Percentiles rank a stretch among this genome's conserved stretches.
These are phyloP conservation scores for Anagyrus pseudococci DNA, from an alignment of 2,888 invertebrate genomes.

Conservation along the genomic window DNA sequence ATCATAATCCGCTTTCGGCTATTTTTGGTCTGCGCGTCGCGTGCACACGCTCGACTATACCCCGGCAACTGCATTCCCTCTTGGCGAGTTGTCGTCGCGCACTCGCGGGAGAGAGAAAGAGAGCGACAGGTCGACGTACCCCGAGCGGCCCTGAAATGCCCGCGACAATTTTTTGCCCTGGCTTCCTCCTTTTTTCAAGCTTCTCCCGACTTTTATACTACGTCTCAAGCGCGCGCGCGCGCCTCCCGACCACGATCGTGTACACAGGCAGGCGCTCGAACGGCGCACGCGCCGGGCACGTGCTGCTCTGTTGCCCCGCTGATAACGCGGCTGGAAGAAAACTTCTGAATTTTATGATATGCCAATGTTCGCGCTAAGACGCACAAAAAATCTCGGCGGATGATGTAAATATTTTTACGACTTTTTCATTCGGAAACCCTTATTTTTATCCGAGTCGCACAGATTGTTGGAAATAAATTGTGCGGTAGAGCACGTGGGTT, in stretches of 20 bases:
- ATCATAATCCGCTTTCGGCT: background rate
- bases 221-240: background rate
- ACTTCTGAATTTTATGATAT: background rate
- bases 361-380: background rate
- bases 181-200: background rate
- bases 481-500: background rate
- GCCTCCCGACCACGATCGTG: background rate
- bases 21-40: background rate
- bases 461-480: no score
- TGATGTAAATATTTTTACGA: no score
- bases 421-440: no score
- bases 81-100: background rate
- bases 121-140: constrained; percentile 10
- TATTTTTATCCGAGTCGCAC: no score
- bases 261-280: background rate
- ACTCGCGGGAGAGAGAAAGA: no score
- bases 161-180: constrained; percentile 12
- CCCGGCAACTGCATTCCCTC: background rate
- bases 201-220: constrained; percentile 1
- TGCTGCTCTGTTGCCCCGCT: background rate
- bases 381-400: background rate
- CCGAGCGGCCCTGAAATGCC: constrained; percentile 41
- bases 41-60: background rate
- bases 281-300: background rate
- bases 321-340: background rate